Evolutionary conservation across 2,113 vertebrate species (phyloP).

Genomic region (Toxotes chatareus): DNA sequence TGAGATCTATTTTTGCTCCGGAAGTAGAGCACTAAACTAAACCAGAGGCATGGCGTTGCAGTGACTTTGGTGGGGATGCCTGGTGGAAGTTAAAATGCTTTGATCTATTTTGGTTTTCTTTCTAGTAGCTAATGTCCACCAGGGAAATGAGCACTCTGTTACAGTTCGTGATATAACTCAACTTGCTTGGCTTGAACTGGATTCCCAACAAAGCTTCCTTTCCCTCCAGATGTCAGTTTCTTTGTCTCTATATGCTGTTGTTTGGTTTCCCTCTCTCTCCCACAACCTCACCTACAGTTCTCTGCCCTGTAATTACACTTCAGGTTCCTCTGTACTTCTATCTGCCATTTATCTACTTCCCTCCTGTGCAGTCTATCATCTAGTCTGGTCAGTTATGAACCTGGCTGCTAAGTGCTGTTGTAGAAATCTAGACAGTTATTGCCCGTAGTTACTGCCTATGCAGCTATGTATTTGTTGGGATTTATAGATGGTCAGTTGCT

Average conservation of each 20-base stretch:
- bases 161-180: conserved; percentile 47
- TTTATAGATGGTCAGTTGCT: conserved; percentile 58
- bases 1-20: conserved; percentile 55
- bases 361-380: conserved; percentile 34
- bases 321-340: conserved; percentile 57
- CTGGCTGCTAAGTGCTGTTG: conserved; percentile 29
- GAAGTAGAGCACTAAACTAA: conserved; percentile 57
- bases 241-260: conserved; percentile 63
- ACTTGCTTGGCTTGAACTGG: conserved; percentile 39
- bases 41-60: conserved; percentile 40
- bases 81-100: conserved; percentile 57
- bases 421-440: conserved; percentile 19
- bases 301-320: conserved; percentile 71
- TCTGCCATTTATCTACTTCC: conserved; percentile 53
- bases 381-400: conserved; percentile 37
- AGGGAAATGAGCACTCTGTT: conserved; percentile 39
- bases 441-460: conserved; percentile 34
- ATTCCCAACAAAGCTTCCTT: conserved; percentile 37
- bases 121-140: conserved; percentile 50
- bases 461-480: conserved; percentile 43
- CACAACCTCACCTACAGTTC: conserved; percentile 37
- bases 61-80: conserved; percentile 42
- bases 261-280: conserved; percentile 62
- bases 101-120: conserved; percentile 67
- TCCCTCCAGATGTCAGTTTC: conserved; percentile 55